Percentiles rank a stretch among this genome's conserved stretches.
Conservation (phyloP, 1,140 invertebrate species). For the Drosophila auraria region DNA sequence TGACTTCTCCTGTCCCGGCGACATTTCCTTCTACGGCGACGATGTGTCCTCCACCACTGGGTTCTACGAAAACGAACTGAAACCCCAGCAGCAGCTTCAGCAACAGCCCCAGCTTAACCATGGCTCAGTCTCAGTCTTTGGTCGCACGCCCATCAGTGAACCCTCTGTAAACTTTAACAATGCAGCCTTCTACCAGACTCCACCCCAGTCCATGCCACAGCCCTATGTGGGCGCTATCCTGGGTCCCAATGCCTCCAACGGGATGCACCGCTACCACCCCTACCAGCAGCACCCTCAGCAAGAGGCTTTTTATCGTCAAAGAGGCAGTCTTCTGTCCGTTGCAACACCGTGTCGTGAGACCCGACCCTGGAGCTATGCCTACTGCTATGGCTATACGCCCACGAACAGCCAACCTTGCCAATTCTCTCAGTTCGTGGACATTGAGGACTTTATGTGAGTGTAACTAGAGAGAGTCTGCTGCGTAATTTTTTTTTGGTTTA, state of each 20-base stretch:
- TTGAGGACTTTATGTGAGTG: conserved; percentile 90
- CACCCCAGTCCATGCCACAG: background rate
- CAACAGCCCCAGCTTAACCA: conserved; percentile 2
- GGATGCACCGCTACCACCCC: conserved; percentile 57
- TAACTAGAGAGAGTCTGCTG: background rate
- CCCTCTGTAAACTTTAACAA: conserved; percentile 69
- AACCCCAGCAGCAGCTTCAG: conserved; percentile 40
- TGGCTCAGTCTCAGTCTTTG: conserved; percentile 52
- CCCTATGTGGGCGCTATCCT: conserved; percentile 43
- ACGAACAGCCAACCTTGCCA: conserved; percentile 87
- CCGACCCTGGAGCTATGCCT: conserved; percentile 87
- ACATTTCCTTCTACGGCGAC: conserved; percentile 74
- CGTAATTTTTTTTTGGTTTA: background rate
- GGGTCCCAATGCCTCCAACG: conserved; percentile 15
- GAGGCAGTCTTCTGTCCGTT: conserved; percentile 40
- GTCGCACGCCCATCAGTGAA: conserved; percentile 57
- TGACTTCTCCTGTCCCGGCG: conserved; percentile 58
- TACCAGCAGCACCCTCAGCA: conserved; percentile 49
- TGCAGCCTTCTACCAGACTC: conserved; percentile 46
- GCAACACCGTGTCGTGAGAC: conserved; percentile 86
- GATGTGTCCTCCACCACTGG: conserved; percentile 21
- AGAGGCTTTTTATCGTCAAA: conserved; percentile 30
- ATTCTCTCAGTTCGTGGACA: conserved; percentile 87
- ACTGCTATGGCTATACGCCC: conserved; percentile 87
- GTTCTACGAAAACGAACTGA: conserved; percentile 53